Conservation (phyloP, 2,113 vertebrate species). For the Dipodomys merriami region DNA sequence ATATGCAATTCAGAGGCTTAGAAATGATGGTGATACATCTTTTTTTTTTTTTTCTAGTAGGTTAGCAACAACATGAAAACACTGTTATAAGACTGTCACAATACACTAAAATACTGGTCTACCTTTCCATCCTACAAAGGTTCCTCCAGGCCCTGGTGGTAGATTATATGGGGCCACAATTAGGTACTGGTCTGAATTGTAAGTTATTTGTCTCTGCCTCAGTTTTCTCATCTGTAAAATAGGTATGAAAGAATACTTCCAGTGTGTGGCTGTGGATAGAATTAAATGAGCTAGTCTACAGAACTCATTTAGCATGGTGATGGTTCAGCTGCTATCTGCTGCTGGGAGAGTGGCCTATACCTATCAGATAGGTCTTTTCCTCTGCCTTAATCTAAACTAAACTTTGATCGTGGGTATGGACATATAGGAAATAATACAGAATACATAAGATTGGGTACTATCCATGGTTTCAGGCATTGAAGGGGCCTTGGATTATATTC, state of each 20-base stretch:
- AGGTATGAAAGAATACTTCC: not conserved
- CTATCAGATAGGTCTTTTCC: not conserved
- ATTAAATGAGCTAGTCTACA: not conserved
- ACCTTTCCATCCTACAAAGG: not conserved
- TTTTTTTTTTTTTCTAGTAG: constrained; percentile 17
- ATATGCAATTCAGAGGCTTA: not conserved
- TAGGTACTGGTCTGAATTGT: not conserved
- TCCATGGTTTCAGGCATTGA: not conserved
- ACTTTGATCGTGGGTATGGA: not conserved
- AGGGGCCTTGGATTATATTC: not conserved
- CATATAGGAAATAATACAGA: not conserved
- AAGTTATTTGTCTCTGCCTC: not conserved
- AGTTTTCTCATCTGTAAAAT: not conserved
- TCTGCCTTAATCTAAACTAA: not conserved
- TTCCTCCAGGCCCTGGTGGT: not conserved
- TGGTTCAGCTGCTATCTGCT: not conserved
- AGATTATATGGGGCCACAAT: not conserved
- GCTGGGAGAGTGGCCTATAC: not conserved
- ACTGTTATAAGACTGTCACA: no score
- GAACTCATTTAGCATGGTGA: not conserved
- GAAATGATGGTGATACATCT: not conserved
- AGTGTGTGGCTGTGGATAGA: not conserved
- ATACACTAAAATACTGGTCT: no score
- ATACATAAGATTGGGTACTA: not conserved
- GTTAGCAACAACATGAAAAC: not conserved